Base-by-base conservation (phyloP, 2,797 vertebrate genomes). In the Ibycter americanus region DNA sequence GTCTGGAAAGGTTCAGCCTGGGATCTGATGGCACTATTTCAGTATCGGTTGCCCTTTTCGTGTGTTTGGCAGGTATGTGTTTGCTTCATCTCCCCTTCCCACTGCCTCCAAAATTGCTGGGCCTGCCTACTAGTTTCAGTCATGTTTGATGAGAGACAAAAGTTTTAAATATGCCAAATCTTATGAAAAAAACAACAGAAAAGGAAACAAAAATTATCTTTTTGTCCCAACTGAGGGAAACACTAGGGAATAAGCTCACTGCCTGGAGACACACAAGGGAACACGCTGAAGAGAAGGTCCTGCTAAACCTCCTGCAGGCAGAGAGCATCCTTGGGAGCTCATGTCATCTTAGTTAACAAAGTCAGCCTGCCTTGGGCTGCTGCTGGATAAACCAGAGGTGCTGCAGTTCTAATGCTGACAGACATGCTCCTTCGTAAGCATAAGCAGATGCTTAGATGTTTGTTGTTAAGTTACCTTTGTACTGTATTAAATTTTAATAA, bases 221-320 rank as follows among this genome's bases (percentile, higher is more conserved):
- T 62, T 42, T 38, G 16, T 52, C 32, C 38, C 49, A 47, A 1
- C 31, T 20, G 40, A 67, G 58, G 17, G 49, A 12, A 78, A 12
- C 4, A 2, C 15, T 84, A 40, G 51, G 21, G 78, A 47, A 38
- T 11, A 17, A 83, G 23, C n/a, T 86, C 6, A 2, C 21, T 66
- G 72, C 81, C 11, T 83, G 56, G 52, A 40, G 46, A 9, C 11
- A 15, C 5, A 1, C 1, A 2, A n/a, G 58, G 18, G 31, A 71
- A 10, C 46, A 12, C 32, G 20, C 4, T 0, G 0, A 17, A 17
- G n/a, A 85, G 38, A 62, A 40, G 38, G 55, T 25, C 26, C 61
- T 73, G 54, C 78, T 62, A 31, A 23, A 36, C 44, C 62, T 67
- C 40, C 44, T 1, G 0, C 22, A 5, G 78, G 44, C 66, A 61